Conservation (phyloP, 1,140 invertebrate species). For the Idris sp. region DNA sequence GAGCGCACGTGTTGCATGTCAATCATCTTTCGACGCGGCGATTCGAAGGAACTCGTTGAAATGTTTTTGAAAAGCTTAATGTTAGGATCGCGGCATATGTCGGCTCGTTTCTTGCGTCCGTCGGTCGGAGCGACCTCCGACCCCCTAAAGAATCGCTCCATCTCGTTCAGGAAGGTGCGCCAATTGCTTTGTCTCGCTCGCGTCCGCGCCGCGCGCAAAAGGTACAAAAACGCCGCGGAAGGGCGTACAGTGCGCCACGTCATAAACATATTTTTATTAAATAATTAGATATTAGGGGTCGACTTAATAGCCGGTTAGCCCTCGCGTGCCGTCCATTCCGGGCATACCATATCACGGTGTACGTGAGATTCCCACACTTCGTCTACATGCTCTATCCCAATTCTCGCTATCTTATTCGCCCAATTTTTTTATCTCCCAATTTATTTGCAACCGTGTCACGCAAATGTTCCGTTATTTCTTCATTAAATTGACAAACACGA, state of each 20-base stretch:
- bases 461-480: constrained; percentile 1
- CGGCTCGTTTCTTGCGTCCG: constrained; percentile 61
- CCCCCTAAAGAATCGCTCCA: constrained; percentile 63
- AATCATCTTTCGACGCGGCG: constrained; percentile 35
- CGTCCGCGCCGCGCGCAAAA: constrained; percentile 32
- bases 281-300: constrained; percentile 78
- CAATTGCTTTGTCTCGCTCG: constrained; percentile 23
- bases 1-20: constrained; percentile 53
- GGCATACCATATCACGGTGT: constrained; percentile 72
- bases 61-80: constrained; percentile 56
- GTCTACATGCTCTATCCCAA: constrained; percentile 38
- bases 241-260: constrained; percentile 76
- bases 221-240: constrained; percentile 56
- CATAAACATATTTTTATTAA: constrained; percentile 79
- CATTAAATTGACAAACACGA: no score
- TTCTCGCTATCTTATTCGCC: constrained; percentile 27
- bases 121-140: constrained; percentile 71
- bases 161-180: constrained; percentile 37
- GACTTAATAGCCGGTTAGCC: constrained; percentile 76
- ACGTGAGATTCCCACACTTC: constrained; percentile 79
- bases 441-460: constrained; percentile 33
- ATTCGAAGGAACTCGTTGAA: constrained; percentile 55
- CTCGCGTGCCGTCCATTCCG: constrained; percentile 77
- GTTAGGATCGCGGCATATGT: constrained; percentile 56
- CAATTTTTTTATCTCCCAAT: background rate